Evolutionary conservation across 2,797 vertebrate species (phyloP), one percentile per base, ranked within the genome.

Genomic region (Galago senegalensis): DNA sequence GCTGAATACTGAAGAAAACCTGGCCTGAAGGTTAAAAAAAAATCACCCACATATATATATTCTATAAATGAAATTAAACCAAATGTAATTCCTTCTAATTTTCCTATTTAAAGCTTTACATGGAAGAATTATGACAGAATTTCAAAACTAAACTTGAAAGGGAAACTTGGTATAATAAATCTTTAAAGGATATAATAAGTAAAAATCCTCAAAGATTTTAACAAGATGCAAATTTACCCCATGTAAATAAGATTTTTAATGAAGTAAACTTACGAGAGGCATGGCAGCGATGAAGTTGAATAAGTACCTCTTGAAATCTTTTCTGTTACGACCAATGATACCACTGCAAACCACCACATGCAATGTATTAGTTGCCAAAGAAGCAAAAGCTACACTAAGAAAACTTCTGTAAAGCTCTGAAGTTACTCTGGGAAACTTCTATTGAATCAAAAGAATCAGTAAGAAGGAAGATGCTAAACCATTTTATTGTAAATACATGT

Each of bases 291-390:
- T 99, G 98, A 99, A 99, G 99, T 99, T 99, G 99, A 99, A 98
- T 98, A 99, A 99, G 98, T 98, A 99, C 98, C 92, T 99, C 99
- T 99, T 99, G 99, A 99, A 99, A 98, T 99, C 99, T 99, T 99
- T 99, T 91, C 99, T 99, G 65, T 99, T 99, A 97, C 99, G 99
- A 97, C 99, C 99, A 97, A 99, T 99, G 99, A 99, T 99, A 96
- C 99, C 99, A 99, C 99, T 99, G 99, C 93, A 99, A 99, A 99
- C 89, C 98, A 98, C 93, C 99, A 99, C 98, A 99, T 98, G 98
- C 98, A 99, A 96, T 98, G 93, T 79, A 94, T 99, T 98, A 99
- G 96, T 98, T 94, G 97, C 92, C 97, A 97, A 87, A 97, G 92
- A 98, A 98, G 97, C 83, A 97, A 96, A 86, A 85, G 93, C 75